Conservation (phyloP, 2,888 invertebrate genomes). For the Colostygia pectinataria region DNA sequence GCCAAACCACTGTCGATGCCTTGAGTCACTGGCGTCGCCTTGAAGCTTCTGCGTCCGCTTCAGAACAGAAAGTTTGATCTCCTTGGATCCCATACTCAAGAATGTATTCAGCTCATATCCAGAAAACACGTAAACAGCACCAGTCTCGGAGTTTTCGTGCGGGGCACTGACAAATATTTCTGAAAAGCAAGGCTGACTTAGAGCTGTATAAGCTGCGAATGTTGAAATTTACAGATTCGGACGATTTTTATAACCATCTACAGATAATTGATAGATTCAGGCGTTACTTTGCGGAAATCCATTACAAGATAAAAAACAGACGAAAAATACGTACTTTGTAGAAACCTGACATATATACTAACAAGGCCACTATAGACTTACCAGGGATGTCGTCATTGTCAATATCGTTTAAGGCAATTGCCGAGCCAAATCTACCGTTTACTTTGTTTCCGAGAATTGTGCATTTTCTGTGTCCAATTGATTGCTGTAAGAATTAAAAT, state of each 20-base stretch:
- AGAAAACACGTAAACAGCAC: constrained; percentile 59
- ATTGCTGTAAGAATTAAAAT: too few relatives aligned
- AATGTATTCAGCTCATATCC: constrained; percentile 56
- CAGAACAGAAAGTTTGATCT: constrained; percentile 40
- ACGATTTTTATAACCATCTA: too few relatives aligned
- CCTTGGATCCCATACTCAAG: too few relatives aligned
- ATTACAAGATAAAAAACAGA: too few relatives aligned
- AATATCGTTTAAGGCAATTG: constrained; percentile 50
- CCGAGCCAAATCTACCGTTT: constrained; percentile 51
- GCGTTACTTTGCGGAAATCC: too few relatives aligned
- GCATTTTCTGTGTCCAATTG: constrained; percentile 25
- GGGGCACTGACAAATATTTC: constrained; percentile 68
- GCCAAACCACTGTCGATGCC: constrained; percentile 53
- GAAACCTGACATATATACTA: too few relatives aligned
- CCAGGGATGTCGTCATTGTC: constrained; percentile 56
- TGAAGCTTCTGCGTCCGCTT: constrained; percentile 46
- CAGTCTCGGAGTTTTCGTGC: constrained; percentile 50
- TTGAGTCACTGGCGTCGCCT: constrained; percentile 21
- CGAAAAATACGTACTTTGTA: too few relatives aligned
- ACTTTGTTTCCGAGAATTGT: constrained; percentile 39
- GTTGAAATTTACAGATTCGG: too few relatives aligned
- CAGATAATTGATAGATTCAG: too few relatives aligned
- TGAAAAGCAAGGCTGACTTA: constrained; percentile 42
- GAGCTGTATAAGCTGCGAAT: too few relatives aligned
- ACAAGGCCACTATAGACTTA: constrained; percentile 23